Evolutionary conservation across 2,888 invertebrate genomes (phyloP).

Genomic region (Micoletzkya japonica): DNA sequence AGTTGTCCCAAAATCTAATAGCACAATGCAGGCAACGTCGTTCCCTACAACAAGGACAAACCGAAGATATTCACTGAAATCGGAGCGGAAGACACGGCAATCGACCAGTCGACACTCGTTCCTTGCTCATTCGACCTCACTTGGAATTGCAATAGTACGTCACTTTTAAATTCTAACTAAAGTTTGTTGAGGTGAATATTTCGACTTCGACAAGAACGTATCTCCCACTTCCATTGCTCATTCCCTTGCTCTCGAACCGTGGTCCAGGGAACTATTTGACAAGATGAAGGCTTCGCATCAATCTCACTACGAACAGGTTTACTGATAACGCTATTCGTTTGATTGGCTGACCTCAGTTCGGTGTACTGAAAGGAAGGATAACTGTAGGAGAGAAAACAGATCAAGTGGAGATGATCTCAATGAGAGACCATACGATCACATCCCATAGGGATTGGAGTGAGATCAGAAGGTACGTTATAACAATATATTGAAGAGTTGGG

Average conservation of each 20-base stretch:
- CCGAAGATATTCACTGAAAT: no score
- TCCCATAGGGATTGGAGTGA: conserved; percentile 60
- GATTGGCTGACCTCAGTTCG: conserved; percentile 37
- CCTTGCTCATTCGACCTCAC: conserved; percentile 73
- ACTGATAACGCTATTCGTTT: not conserved
- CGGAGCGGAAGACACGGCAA: no score
- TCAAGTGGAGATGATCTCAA: conserved; percentile 72
- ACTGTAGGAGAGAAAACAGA: conserved; percentile 32
- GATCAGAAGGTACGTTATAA: conserved; percentile 42
- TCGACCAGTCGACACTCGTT: conserved; percentile 58
- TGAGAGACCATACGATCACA: conserved; percentile 82
- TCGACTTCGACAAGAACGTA: conserved; percentile 78
- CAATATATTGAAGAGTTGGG: not conserved
- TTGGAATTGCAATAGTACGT: conserved; percentile 71
- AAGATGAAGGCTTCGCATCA: conserved; percentile 77
- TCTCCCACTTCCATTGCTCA: conserved; percentile 74
- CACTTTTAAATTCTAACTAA: not conserved
- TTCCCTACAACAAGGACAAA: no score
- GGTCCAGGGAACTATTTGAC: conserved; percentile 75
- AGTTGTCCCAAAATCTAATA: no score
- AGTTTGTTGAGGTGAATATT: conserved; percentile 67
- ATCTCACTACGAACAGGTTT: conserved; percentile 80
- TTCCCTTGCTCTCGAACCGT: conserved; percentile 77
- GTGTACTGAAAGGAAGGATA: conserved; percentile 42
- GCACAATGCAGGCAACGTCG: no score